These are phyloP conservation scores for Rhopilema esculentum DNA, from an alignment of 30 jellyfish, hydroid and myxozoan genomes.

Conservation along the genomic window DNA sequence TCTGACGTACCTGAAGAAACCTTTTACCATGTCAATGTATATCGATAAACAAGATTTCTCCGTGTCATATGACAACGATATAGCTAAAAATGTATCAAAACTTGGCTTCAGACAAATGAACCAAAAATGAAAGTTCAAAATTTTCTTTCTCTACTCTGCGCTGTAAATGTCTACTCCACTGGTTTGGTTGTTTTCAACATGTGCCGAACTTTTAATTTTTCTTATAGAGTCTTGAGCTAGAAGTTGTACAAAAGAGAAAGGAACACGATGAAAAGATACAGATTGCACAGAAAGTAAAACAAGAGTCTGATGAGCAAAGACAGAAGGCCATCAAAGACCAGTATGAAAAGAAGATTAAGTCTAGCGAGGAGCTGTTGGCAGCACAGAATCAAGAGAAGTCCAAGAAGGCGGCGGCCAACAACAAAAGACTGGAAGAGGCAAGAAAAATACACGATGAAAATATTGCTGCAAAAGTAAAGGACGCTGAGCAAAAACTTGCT, in stretches of 20 bases:
- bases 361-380: constrained; percentile 63
- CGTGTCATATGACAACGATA: too few relatives aligned
- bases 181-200: too few relatives aligned
- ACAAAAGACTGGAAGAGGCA: constrained; percentile 55
- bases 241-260: constrained; percentile 21
- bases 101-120: too few relatives aligned
- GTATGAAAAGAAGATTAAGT: constrained; percentile 53
- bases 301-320: constrained; percentile 30
- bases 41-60: too few relatives aligned
- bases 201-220: too few relatives aligned
- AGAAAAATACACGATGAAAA: constrained; percentile 39
- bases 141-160: too few relatives aligned
- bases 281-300: constrained; percentile 30
- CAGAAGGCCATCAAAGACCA: constrained; percentile 40
- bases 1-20: too few relatives aligned
- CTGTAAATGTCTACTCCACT: too few relatives aligned
- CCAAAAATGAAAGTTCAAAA: too few relatives aligned
- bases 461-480: constrained; percentile 62
- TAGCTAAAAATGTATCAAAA: too few relatives aligned
- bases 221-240: constrained; percentile 26
- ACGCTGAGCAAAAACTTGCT: constrained; percentile 67
- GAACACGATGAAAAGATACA: constrained; percentile 48
- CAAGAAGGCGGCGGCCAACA: constrained; percentile 38
- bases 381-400: constrained; percentile 29
- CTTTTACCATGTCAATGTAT: too few relatives aligned